These are phyloP conservation scores for Aleiodes alternator DNA, from an alignment of 2,888 invertebrate genomes.

Conservation along the genomic window DNA sequence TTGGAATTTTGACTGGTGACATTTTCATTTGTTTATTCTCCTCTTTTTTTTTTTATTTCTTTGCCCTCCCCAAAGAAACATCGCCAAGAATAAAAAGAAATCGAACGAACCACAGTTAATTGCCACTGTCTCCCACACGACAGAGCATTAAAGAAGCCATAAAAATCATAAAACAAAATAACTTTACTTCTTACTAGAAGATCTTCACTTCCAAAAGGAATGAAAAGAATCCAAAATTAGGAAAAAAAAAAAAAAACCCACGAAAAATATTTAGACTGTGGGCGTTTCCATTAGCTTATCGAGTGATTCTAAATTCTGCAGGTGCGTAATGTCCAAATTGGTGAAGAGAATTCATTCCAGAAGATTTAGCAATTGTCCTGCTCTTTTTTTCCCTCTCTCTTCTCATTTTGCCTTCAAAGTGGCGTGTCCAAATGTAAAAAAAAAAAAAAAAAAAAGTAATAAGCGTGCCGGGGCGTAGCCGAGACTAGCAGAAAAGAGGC, in stretches of 20 bases:
- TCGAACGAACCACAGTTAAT: background rate
- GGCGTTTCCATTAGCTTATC: conserved; percentile 33
- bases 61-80: background rate
- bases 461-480: conserved; percentile 73
- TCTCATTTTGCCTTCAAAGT: conserved; percentile 53
- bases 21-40: conserved; percentile 37
- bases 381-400: no score
- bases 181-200: background rate
- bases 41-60: background rate
- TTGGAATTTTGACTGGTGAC: conserved; percentile 50
- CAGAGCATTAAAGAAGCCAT: background rate
- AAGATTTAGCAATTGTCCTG: no score
- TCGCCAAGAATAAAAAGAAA: background rate
- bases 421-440: conserved; percentile 68
- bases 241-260: conserved; percentile 7
- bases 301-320: conserved; percentile 8
- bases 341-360: no score
- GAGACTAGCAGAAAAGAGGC: conserved; percentile 62
- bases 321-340: no score
- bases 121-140: background rate
- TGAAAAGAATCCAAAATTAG: background rate
- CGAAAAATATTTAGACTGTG: background rate
- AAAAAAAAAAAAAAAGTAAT: conserved; percentile 60
- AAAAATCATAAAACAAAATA: background rate
- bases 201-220: background rate